These are phyloP conservation scores for Luperina testacea DNA, from an alignment of 2,888 invertebrate species.

Conservation along the genomic window DNA sequence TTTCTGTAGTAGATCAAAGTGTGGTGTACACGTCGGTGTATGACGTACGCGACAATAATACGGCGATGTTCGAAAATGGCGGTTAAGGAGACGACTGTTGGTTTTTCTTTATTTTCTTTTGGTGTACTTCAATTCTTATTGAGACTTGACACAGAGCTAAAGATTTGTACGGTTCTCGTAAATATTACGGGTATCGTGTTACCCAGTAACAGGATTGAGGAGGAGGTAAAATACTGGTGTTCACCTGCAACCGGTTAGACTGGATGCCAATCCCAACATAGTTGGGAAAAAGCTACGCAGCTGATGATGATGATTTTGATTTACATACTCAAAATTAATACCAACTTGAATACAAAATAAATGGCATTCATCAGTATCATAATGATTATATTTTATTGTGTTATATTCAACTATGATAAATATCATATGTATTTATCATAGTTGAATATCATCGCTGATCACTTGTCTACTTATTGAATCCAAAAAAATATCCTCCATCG, in stretches of 20 bases:
- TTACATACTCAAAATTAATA: background rate
- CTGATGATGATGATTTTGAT: background rate
- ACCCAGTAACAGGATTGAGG: background rate
- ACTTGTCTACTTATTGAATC: background rate
- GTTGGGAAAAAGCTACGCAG: background rate
- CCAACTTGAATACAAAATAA: background rate
- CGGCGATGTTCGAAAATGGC: slow-evolving; percentile 81
- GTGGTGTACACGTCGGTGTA: slow-evolving; percentile 77
- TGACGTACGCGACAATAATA: slow-evolving; percentile 85
- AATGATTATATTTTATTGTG: background rate
- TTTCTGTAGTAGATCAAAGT: slow-evolving; percentile 81
- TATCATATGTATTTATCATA: background rate
- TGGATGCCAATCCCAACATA: background rate
- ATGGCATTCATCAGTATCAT: background rate
- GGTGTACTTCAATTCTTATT: background rate
- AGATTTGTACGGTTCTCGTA: background rate
- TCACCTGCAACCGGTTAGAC: background rate
- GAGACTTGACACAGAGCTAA: background rate
- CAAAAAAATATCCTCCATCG: background rate
- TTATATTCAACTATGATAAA: background rate
- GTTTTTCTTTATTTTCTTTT: slow-evolving; percentile 30
- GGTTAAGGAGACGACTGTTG: slow-evolving; percentile 77
- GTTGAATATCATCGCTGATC: background rate
- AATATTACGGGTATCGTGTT: background rate
- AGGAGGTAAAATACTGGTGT: background rate